Evolutionary conservation across 2,797 vertebrate genomes (phyloP).

Genomic region (Gobio occitaniae): DNA sequence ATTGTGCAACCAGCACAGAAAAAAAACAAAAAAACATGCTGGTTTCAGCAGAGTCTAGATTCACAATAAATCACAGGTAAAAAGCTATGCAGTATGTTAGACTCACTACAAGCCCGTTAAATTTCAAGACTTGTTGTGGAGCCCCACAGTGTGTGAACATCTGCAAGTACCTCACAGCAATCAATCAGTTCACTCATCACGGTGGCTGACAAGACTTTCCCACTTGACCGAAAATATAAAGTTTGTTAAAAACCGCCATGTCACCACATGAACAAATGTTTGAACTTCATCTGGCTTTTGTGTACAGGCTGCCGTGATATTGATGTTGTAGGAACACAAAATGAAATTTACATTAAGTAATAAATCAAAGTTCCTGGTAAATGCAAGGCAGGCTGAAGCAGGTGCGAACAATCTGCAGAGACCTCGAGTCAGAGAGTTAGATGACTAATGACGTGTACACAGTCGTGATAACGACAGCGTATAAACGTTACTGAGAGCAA

Average conservation of each 20-base stretch:
- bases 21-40: not conserved
- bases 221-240: not conserved
- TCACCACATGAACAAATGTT: constrained; percentile 30
- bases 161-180: not conserved
- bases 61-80: constrained; percentile 6
- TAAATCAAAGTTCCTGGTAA: constrained; percentile 47
- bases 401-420: constrained; percentile 33
- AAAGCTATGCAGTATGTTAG: not conserved
- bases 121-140: not conserved
- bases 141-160: not conserved
- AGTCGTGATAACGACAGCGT: not conserved
- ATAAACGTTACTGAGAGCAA: not conserved
- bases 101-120: not conserved
- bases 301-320: constrained; percentile 29
- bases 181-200: not conserved
- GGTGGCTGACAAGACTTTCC: not conserved
- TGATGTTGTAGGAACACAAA: constrained; percentile 44
- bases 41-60: not conserved
- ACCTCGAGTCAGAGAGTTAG: constrained; percentile 12
- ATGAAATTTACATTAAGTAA: constrained; percentile 54
- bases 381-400: constrained; percentile 32
- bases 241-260: constrained; percentile 12
- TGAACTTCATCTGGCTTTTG: constrained; percentile 33
- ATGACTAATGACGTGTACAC: constrained; percentile 27
- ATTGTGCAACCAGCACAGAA: not conserved